A percentile compares a stretch with the other conserved stretches of the same genome.
These are phyloP conservation scores for Microplitis demolitor DNA, from an alignment of 1,140 invertebrate genomes.

Conservation along the genomic window DNA sequence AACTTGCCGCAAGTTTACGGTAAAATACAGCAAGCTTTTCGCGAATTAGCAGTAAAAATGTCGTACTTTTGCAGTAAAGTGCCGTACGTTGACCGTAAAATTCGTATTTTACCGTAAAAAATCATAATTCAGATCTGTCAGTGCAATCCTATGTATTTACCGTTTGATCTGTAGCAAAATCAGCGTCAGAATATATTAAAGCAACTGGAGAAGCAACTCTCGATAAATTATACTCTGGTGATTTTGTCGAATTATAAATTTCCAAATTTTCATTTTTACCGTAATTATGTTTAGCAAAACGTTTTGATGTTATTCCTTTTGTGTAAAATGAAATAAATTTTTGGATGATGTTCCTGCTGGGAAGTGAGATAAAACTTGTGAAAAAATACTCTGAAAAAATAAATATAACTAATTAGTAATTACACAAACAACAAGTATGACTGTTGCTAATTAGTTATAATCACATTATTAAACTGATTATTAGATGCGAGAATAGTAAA, in stretches of 20 bases:
- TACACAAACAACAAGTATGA: neutral
- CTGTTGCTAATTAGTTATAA: neutral
- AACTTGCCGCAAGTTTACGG: no score
- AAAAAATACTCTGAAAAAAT: neutral
- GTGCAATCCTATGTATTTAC: neutral
- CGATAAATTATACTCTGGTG: slow-evolving; percentile 69
- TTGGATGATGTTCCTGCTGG: neutral
- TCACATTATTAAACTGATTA: no score
- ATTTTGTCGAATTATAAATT: slow-evolving; percentile 62
- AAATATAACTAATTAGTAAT: neutral
- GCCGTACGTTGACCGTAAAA: no score
- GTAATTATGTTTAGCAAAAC: slow-evolving; percentile 70
- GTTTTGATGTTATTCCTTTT: slow-evolving; percentile 66
- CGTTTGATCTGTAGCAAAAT: neutral
- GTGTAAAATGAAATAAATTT: slow-evolving; percentile 35
- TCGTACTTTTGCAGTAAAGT: neutral
- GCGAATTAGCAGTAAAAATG: neutral
- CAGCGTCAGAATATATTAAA: neutral
- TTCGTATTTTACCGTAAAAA: neutral
- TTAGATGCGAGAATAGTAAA: no score
- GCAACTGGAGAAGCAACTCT: slow-evolving; percentile 54
- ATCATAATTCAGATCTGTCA: neutral
- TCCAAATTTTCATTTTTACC: slow-evolving; percentile 62
- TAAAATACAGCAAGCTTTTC: no score
- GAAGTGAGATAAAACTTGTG: neutral